Conservation (phyloP, 1,140 invertebrate genomes). For the Probaryconus sp. region DNA sequence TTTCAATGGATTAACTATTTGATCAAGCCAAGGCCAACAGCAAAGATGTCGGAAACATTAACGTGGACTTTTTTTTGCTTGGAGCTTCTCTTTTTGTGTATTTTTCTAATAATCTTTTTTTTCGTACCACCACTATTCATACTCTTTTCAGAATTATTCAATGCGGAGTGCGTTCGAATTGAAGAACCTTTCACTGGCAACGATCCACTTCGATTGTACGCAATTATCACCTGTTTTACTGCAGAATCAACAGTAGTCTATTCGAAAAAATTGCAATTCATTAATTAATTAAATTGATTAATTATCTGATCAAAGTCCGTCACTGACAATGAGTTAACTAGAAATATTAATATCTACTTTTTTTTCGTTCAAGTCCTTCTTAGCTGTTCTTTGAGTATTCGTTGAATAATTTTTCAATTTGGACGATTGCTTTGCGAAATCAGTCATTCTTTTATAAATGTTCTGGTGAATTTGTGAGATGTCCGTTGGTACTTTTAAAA, state of each 20-base stretch:
- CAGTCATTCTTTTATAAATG: slow-evolving; percentile 31
- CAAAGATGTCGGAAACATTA: slow-evolving; percentile 18
- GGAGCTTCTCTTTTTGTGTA: slow-evolving; percentile 32
- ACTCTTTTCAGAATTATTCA: slow-evolving; percentile 11
- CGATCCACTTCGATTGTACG: slow-evolving; percentile 25
- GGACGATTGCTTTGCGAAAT: slow-evolving; percentile 17
- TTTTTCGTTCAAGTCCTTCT: slow-evolving; percentile 33
- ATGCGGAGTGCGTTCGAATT: neutral
- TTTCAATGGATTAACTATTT: slow-evolving; percentile 34
- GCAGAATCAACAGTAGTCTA: slow-evolving; percentile 27
- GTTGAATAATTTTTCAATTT: slow-evolving; percentile 14
- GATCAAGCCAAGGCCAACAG: slow-evolving; percentile 37
- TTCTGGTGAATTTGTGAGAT: slow-evolving; percentile 34
- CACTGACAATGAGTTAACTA: neutral
- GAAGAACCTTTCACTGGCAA: slow-evolving; percentile 7
- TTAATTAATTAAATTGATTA: slow-evolving; percentile 15
- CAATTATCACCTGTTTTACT: slow-evolving; percentile 39
- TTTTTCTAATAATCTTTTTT: slow-evolving; percentile 43
- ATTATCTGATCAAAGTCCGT: too few relatives aligned
- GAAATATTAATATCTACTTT: slow-evolving; percentile 40
- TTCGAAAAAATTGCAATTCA: slow-evolving; percentile 23
- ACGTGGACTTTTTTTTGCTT: slow-evolving; percentile 33
- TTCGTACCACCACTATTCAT: neutral
- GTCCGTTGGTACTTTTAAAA: slow-evolving; percentile 27
- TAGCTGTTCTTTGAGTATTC: slow-evolving; percentile 6